These are phyloP conservation scores for Panagrolaimus sp. DNA, from an alignment of 1,140 invertebrate species.

Conservation along the genomic window DNA sequence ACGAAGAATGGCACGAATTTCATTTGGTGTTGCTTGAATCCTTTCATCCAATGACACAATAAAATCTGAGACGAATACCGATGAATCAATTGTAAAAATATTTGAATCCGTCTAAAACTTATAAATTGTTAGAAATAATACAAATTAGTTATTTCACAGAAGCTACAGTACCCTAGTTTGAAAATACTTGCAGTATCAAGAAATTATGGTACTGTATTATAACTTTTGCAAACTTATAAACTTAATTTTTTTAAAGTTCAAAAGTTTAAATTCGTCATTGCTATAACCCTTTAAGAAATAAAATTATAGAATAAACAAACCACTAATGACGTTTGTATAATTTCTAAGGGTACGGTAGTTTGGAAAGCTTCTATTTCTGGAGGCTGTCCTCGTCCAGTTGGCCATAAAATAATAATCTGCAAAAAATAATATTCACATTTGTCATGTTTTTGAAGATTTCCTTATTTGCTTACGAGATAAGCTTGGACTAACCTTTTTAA, in stretches of 20 bases:
- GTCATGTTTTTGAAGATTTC: background rate
- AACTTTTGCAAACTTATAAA: too few species aligned
- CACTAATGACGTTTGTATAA: slow-evolving; percentile 1
- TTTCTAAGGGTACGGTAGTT: background rate
- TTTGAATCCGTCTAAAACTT: slow-evolving; percentile 2
- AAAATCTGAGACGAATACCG: background rate
- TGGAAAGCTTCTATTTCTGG: slow-evolving; percentile 19
- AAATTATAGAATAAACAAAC: too few species aligned
- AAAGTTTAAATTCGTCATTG: too few species aligned
- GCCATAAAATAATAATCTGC: slow-evolving; percentile 25
- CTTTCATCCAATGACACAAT: slow-evolving; percentile 8
- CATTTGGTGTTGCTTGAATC: slow-evolving; percentile 10
- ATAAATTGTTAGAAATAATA: background rate
- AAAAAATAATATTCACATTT: background rate
- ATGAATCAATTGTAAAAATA: background rate
- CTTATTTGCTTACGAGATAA: background rate
- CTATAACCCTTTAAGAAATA: too few species aligned
- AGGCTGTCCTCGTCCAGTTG: slow-evolving; percentile 17
- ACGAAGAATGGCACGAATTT: background rate
- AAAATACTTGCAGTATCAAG: too few species aligned
- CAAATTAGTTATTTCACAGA: background rate
- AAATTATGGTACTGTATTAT: too few species aligned
- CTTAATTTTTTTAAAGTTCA: too few species aligned
- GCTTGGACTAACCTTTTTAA: slow-evolving; percentile 8
- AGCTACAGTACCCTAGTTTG: too few species aligned